Conservation (phyloP, 2,888 invertebrate species). For the Lycaena phlaeas region DNA sequence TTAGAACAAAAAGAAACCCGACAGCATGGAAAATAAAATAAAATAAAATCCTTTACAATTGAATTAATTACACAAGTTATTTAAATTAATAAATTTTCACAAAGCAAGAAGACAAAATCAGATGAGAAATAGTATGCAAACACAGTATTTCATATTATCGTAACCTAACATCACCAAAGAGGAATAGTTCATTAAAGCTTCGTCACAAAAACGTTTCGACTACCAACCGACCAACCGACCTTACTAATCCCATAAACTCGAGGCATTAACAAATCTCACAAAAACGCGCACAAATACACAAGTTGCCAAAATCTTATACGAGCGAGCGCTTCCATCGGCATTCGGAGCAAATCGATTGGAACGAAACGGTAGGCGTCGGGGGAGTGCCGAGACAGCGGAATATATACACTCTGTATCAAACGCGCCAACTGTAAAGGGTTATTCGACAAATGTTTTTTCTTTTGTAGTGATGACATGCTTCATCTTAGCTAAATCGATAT, state of each 20-base stretch:
- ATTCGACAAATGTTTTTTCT: slow-evolving; percentile 1
- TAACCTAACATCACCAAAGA: too few relatives aligned
- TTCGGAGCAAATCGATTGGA: slow-evolving; percentile 27
- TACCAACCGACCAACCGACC: slow-evolving; percentile 1
- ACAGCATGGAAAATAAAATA: too few relatives aligned
- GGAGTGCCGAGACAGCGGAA: slow-evolving; percentile 18
- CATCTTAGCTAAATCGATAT: slow-evolving; percentile 1
- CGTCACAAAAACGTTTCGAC: slow-evolving; percentile 1
- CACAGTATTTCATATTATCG: too few relatives aligned
- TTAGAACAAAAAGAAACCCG: too few relatives aligned
- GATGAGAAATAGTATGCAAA: too few relatives aligned
- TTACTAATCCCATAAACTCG: slow-evolving; percentile 6
- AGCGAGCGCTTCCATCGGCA: slow-evolving; percentile 24
- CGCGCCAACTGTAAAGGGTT: slow-evolving; percentile 5
- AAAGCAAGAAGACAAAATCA: too few relatives aligned
- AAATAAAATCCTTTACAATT: too few relatives aligned
- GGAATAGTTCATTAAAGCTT: too few relatives aligned
- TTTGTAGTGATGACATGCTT: slow-evolving; percentile 6
- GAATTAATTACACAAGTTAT: too few relatives aligned
- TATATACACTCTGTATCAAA: slow-evolving; percentile 17
- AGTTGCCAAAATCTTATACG: slow-evolving; percentile 22
- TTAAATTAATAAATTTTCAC: too few relatives aligned
- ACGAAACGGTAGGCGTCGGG: slow-evolving; percentile 16
- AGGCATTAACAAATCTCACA: slow-evolving; percentile 8
- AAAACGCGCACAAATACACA: slow-evolving; percentile 13